phyloP scores from a whole-genome alignment of 2,113 vertebrate genomes.

The Oncorhynchus keta region DNA sequence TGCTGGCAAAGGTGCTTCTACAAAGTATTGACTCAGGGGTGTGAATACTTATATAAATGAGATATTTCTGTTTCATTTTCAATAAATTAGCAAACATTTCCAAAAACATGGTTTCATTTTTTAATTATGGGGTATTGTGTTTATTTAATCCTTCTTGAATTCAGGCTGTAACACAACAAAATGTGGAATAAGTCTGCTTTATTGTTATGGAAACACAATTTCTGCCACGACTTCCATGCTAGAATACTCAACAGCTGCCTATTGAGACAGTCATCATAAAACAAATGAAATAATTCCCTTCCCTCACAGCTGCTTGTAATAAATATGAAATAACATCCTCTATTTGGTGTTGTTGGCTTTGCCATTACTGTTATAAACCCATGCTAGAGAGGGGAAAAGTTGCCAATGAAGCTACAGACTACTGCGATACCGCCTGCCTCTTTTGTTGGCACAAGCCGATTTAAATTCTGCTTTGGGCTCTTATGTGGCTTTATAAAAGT shows the following conservation, averaged over 20 bases:
- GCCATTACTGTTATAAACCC: neutral
- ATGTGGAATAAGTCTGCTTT: too few relatives aligned
- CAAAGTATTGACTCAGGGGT: too few relatives aligned
- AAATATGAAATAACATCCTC: slow-evolving; percentile 28
- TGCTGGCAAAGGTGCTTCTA: too few relatives aligned
- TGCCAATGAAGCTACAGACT: slow-evolving; percentile 18
- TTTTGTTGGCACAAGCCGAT: slow-evolving; percentile 34
- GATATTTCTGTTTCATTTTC: too few relatives aligned
- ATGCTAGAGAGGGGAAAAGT: neutral
- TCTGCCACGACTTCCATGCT: neutral
- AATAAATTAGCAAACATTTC: too few relatives aligned
- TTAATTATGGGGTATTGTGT: too few relatives aligned
- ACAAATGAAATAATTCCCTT: neutral
- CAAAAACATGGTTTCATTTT: too few relatives aligned
- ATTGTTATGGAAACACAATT: neutral
- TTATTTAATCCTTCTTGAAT: too few relatives aligned
- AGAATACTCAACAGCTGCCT: neutral
- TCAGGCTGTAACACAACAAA: too few relatives aligned
- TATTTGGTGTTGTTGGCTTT: slow-evolving; percentile 26
- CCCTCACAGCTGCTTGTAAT: slow-evolving; percentile 16
- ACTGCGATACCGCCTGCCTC: neutral
- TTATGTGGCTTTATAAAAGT: slow-evolving; percentile 57
- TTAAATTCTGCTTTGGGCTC: slow-evolving; percentile 51
- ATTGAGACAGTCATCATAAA: neutral
- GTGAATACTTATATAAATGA: too few relatives aligned